Evolutionary conservation across 2,888 invertebrate species (phyloP), one percentile per base, ranked within the genome.

Genomic region (Tipula unca): DNA sequence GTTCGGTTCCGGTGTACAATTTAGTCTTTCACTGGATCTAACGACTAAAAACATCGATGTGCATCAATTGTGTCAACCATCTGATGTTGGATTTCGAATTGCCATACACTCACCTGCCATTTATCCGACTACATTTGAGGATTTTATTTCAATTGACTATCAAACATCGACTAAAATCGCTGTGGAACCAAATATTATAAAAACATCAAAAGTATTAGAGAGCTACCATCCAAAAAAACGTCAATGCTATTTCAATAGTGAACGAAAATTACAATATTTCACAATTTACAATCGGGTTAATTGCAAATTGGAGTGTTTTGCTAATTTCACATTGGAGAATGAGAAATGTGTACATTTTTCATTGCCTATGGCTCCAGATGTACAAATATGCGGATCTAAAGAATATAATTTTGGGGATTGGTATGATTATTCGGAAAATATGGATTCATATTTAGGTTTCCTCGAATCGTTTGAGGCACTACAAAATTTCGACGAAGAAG

Each of bases 231-330:
- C 83, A 32, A 3, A 32, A 5, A n/a, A 35, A 6, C 83, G 83
- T 8, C 83, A 14, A 29, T 83, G 83, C 35, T 83, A 83, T 83
- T 83, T 83, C 83, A 35, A 83, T 83, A n/a, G n/a, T 25, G 83
- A 83, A 10, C 29, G 83, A 14, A 1, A 83, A 32, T 83, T 83
- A 13, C 29, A 32, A n/a, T 83, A 32, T 17, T 83, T 32, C 13
- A 32, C 17, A 8, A n/a, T 32, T 32, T 83, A 83, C 17, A 83
- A 29, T 35, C 32, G 35, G 17, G 32, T 4, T n/a, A 83, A 83
- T 6, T 83, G 83, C 17, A 83, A 83, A 35, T 32, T 83, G 1
- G 83, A 83, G 14, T 83, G 83, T 32, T 32, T 83, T 32, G 32
- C 17, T n/a, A 83, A 83, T 32, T 83, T 17, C 6, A 83, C 83